Base-by-base conservation (phyloP, 2,797 vertebrate genomes). In the Anas flavirostris region DNA sequence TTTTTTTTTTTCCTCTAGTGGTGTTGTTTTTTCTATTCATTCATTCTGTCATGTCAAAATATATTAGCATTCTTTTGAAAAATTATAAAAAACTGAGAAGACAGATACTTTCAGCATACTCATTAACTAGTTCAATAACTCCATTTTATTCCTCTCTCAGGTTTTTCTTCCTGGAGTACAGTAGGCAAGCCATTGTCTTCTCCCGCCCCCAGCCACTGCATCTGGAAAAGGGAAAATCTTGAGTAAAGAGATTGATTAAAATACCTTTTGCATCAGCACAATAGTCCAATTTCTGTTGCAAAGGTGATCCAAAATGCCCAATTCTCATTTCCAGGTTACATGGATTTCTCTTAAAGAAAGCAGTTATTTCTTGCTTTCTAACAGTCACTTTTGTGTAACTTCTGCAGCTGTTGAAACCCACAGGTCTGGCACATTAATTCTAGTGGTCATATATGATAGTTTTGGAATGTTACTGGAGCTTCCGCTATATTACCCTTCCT, bases 61-160 rank as follows among this genome's bases (percentile, higher is more conserved):
- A 66, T 55, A 93, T 88, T 83, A 66, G 2, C n/a, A 79, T 67
- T 5, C 69, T 78, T 95, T 76, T 70, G 9, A 95, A 80, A 91
- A 94, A 76, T 56, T 72, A 75, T 60, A 69, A 90, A 23, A 69
- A 43, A 93, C 66, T 56, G 43, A 83, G 85, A 83, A 75, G 58
- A 94, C 33, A 55, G 53, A 85, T 8, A 7, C 12, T 90, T 93
- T 91, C 73, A 88, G 46, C 76, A 92, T 33, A 43, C 37, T 43
- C 43, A 77, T 95, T 85, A 89, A 86, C 18, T 69, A 78, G 25
- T 83, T 59, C 74, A 92, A 18, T 46, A 94, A 87, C n/a, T 77
- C 29, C 1, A 21, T 70, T 75, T 93, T 66, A 56, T 63, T 86
- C 11, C 18, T 82, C 26, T 85, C 55, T 74, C 69, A 79, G 46